Evolutionary conservation across 2,113 vertebrate species (phyloP).

Genomic region (Chionis minor): DNA sequence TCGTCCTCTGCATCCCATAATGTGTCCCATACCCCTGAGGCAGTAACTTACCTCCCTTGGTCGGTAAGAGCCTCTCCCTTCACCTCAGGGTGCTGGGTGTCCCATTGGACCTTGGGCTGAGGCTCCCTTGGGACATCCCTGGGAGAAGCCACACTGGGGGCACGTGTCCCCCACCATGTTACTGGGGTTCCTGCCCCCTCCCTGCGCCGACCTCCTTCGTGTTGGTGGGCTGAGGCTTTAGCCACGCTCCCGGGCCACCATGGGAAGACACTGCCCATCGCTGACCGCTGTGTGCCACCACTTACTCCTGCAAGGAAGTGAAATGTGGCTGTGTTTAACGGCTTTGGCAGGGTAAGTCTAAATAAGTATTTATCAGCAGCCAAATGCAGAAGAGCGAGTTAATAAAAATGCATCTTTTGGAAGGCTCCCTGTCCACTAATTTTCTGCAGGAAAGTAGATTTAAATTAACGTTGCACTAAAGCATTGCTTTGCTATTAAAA

Average conservation of each 20-base stretch:
- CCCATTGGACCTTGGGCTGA: background rate
- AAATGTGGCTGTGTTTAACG: background rate
- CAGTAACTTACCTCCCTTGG: background rate
- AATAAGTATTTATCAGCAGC: conserved; percentile 27
- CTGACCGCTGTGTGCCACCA: background rate
- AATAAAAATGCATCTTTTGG: conserved; percentile 47
- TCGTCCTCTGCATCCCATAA: background rate
- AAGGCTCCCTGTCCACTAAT: background rate
- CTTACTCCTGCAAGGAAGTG: background rate
- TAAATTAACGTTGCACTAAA: conserved; percentile 23
- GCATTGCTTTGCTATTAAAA: conserved; percentile 2
- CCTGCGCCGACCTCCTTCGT: background rate
- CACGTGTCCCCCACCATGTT: fast-evolving
- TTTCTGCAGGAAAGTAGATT: conserved; percentile 32
- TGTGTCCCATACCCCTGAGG: background rate
- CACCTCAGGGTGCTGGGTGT: background rate
- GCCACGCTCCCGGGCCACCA: background rate
- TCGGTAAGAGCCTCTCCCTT: background rate
- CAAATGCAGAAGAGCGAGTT: background rate
- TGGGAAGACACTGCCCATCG: background rate
- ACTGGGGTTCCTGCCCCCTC: background rate
- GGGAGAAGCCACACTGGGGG: fast-evolving
- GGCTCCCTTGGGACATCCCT: background rate
- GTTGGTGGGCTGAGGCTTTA: background rate
- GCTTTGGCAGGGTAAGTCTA: conserved; percentile 27